phyloP scores from a whole-genome alignment of 2,888 invertebrate species.

The Callosobruchus maculatus region DNA sequence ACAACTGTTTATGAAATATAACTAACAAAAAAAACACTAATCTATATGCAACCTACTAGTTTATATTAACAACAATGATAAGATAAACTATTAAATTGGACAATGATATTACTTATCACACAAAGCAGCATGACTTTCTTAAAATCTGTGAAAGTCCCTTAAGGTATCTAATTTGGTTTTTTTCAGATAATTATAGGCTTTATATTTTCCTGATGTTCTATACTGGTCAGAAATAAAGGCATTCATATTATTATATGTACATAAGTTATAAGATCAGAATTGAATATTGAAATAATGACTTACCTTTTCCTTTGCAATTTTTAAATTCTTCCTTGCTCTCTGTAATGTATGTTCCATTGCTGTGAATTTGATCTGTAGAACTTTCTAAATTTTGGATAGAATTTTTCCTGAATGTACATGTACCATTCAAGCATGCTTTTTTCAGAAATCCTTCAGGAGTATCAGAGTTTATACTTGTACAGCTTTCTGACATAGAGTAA shows the following conservation, averaged over 20 bases:
- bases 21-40: background rate
- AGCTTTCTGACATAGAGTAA: constrained; percentile 44
- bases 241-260: no score
- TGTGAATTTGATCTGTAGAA: background rate
- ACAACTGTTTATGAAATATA: background rate
- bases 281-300: background rate
- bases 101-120: no score
- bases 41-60: no score
- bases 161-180: no score
- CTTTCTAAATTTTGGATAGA: constrained; percentile 6
- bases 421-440: constrained; percentile 29
- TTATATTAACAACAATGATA: no score
- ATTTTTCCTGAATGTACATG: constrained; percentile 26
- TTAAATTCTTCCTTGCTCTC: background rate
- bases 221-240: no score
- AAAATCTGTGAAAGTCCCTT: no score
- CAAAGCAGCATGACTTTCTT: no score
- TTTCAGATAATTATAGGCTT: no score
- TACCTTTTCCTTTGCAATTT: background rate
- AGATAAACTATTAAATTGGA: no score
- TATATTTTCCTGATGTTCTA: no score
- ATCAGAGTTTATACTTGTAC: constrained; percentile 43
- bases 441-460: constrained; percentile 42
- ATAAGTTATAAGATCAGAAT: no score
- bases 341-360: background rate